A percentile compares a stretch with the other conserved stretches of the same genome.
These are phyloP conservation scores for Philotrypesis tridentata DNA, from an alignment of 1,140 invertebrate species.

Conservation along the genomic window DNA sequence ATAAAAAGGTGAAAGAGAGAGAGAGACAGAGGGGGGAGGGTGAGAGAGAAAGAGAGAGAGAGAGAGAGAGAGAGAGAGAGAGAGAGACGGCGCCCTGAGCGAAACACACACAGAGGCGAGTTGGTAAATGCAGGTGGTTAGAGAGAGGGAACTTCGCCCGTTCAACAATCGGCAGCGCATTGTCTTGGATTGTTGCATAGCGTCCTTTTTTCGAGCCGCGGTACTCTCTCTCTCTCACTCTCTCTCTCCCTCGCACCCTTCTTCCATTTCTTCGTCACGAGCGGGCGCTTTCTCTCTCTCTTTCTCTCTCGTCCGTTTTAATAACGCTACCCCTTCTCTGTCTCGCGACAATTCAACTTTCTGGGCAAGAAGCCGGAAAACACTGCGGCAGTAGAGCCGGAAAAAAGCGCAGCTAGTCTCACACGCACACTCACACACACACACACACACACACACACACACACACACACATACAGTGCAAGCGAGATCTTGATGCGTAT, in stretches of 20 bases:
- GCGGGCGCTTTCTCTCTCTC: neutral
- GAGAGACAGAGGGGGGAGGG: too few relatives aligned
- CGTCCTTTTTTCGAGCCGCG: neutral
- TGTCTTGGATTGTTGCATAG: conserved; percentile 54
- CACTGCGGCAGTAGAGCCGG: neutral
- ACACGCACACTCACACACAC: too few relatives aligned
- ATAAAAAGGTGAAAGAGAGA: conserved; percentile 48
- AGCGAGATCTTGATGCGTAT: conserved; percentile 41
- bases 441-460: too few relatives aligned
- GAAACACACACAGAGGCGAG: conserved; percentile 30
- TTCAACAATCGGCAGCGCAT: conserved; percentile 62
- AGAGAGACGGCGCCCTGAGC: conserved; percentile 51
- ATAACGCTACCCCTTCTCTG: conserved; percentile 54
- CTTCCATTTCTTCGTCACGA: neutral
- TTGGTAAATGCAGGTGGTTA: conserved; percentile 43
- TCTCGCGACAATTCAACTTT: conserved; percentile 60
- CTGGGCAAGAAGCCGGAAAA: conserved; percentile 39
- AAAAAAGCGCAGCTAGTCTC: neutral
- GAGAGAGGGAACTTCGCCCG: conserved; percentile 51
- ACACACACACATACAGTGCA: too few relatives aligned
- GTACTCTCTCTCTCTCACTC: neutral
- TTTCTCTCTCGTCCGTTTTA: conserved; percentile 56
- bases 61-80: conserved; percentile 51
- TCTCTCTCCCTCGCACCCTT: neutral
- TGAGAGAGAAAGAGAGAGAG: too few relatives aligned